Conservation (phyloP, 1,140 invertebrate species). For the Brachionus asplanchnoidis region DNA sequence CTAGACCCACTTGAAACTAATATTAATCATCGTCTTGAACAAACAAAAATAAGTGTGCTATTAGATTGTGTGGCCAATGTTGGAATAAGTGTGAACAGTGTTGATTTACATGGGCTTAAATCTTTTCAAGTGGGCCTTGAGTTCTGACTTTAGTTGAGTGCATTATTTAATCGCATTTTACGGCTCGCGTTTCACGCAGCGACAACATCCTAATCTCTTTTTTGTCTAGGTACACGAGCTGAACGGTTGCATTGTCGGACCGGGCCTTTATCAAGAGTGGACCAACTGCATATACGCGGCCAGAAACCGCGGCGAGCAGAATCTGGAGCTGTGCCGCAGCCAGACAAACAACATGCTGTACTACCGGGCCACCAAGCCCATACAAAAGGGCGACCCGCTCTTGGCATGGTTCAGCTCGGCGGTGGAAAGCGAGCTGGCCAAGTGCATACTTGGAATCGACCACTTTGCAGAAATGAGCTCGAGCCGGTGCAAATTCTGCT, state of each 20-base stretch:
- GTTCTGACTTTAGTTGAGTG: not conserved
- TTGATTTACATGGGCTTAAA: slow-evolving; percentile 20
- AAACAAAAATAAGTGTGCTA: slow-evolving; percentile 32
- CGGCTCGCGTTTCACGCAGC: not conserved
- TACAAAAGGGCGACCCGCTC: slow-evolving; percentile 63
- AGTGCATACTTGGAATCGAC: slow-evolving; percentile 70
- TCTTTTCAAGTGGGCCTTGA: not conserved
- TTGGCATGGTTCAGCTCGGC: slow-evolving; percentile 76
- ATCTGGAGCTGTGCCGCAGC: slow-evolving; percentile 60
- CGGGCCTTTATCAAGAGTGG: slow-evolving; percentile 53
- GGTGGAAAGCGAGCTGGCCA: slow-evolving; percentile 65
- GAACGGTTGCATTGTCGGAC: slow-evolving; percentile 34
- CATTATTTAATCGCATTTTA: slow-evolving; percentile 27
- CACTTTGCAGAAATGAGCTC: not conserved
- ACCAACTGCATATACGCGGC: slow-evolving; percentile 61
- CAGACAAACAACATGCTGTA: slow-evolving; percentile 45
- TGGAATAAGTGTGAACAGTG: slow-evolving; percentile 14
- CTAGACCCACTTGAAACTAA: slow-evolving; percentile 15
- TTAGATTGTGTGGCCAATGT: not conserved
- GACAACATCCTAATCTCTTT: not conserved
- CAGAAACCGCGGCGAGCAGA: slow-evolving; percentile 66
- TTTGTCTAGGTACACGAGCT: slow-evolving; percentile 8
- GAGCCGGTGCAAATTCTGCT: not conserved
- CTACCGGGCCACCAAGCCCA: slow-evolving; percentile 52
- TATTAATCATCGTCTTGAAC: slow-evolving; percentile 20